Percentiles rank a stretch among this genome's conserved stretches.
Evolutionary conservation across 1,140 invertebrate species (phyloP).

Genomic region (Drosophila sp.): DNA sequence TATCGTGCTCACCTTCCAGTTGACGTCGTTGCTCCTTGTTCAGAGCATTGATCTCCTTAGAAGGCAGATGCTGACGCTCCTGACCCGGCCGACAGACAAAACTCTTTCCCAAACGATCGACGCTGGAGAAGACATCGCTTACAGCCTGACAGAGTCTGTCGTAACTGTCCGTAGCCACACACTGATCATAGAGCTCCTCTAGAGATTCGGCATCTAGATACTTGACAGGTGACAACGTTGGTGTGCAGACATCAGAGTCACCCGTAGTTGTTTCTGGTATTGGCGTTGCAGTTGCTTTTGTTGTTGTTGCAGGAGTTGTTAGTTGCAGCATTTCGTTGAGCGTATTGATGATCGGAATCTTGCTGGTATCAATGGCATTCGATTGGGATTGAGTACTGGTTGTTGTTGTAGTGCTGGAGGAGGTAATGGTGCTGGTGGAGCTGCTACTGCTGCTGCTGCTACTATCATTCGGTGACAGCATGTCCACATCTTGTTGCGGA

Average conservation of each 20-base stretch:
- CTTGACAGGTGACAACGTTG: conserved; percentile 76
- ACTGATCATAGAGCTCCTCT: conserved; percentile 88
- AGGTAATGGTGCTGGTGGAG: conserved; percentile 60
- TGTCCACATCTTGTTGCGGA: conserved; percentile 68
- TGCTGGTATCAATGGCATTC: neutral
- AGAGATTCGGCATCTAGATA: conserved; percentile 89
- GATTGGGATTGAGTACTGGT: conserved; percentile 65
- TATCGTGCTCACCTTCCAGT: conserved; percentile 75
- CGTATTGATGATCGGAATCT: conserved; percentile 1
- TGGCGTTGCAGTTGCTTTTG: neutral
- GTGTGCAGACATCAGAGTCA: conserved; percentile 51
- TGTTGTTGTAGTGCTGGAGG: conserved; percentile 66
- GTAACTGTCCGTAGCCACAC: conserved; percentile 87
- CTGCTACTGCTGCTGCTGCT: conserved; percentile 62
- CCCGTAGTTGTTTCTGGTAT: conserved; percentile 9
- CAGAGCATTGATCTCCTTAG: conserved; percentile 71
- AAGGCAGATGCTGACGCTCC: conserved; percentile 81
- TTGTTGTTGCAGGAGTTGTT: conserved; percentile 3
- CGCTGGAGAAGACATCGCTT: conserved; percentile 90
- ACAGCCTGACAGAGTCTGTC: conserved; percentile 89
- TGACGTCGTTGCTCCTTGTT: conserved; percentile 89
- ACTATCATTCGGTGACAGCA: conserved; percentile 72
- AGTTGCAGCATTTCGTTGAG: conserved; percentile 30
- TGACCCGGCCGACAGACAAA: conserved; percentile 56
- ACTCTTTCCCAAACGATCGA: conserved; percentile 89